A percentile compares a stretch with the other conserved stretches of the same genome.
phyloP scores from a whole-genome alignment of 2,113 vertebrate genomes.

The Forbesichthys agassizii region DNA sequence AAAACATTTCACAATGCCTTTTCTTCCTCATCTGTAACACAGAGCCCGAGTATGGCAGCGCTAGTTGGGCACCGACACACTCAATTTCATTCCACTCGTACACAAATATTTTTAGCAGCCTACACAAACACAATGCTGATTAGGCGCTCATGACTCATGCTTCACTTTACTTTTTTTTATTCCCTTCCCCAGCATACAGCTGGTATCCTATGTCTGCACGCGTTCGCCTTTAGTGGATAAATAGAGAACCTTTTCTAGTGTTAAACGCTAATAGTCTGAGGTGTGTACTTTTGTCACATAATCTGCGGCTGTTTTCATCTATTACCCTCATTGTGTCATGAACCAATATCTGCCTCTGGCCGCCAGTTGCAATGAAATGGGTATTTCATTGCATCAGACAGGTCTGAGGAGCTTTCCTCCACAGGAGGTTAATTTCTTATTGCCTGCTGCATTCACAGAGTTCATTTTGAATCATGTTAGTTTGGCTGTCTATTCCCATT shows the following conservation, averaged over 20 bases:
- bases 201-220: not conserved
- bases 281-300: constrained; percentile 33
- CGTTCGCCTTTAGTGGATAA: constrained; percentile 1
- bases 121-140: constrained; percentile 26
- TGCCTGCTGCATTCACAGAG: constrained; percentile 56
- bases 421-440: constrained; percentile 70
- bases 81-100: constrained; percentile 21
- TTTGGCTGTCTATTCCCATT: constrained; percentile 71
- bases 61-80: constrained; percentile 7
- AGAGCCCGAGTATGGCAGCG: constrained; percentile 18
- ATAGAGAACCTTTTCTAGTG: constrained; percentile 8
- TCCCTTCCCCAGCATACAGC: constrained; percentile 7
- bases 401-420: constrained; percentile 65
- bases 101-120: constrained; percentile 8
- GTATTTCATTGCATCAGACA: constrained; percentile 64
- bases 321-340: constrained; percentile 47
- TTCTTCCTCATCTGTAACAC: constrained; percentile 21
- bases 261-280: constrained; percentile 16
- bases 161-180: not conserved
- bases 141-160: constrained; percentile 4
- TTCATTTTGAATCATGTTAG: constrained; percentile 72
- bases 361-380: constrained; percentile 60
- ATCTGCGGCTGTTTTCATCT: constrained; percentile 39
- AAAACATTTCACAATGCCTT: constrained; percentile 47
- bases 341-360: constrained; percentile 30